Evolutionary conservation across 2,888 invertebrate genomes (phyloP).

Genomic region (Thera britannica): DNA sequence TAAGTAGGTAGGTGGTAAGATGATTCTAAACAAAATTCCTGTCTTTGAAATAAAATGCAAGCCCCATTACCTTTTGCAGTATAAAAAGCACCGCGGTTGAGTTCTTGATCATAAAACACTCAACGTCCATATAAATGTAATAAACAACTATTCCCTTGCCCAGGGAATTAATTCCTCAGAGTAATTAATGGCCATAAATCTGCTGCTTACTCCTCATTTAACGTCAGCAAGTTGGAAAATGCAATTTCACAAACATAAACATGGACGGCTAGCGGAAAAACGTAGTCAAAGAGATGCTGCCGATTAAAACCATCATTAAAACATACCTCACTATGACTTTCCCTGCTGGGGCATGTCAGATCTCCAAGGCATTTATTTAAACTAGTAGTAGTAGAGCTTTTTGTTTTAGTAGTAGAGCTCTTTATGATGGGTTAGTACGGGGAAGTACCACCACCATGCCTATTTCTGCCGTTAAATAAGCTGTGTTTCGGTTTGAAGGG

Average conservation of each 20-base stretch:
- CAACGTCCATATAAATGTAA: slow-evolving; percentile 1
- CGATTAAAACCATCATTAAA: slow-evolving; percentile 39
- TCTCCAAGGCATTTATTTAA: slow-evolving; percentile 8
- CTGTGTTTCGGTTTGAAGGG: no score
- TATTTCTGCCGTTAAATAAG: no score
- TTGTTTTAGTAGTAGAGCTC: no score
- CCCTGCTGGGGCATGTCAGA: slow-evolving; percentile 19
- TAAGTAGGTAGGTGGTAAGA: no score
- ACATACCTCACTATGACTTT: slow-evolving; percentile 36
- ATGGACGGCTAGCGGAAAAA: slow-evolving; percentile 32
- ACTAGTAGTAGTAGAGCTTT: no score
- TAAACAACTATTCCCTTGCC: slow-evolving; percentile 14
- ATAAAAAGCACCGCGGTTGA: not conserved
- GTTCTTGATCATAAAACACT: not conserved
- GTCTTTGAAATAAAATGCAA: not conserved
- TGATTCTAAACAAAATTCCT: not conserved
- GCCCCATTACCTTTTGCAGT: not conserved
- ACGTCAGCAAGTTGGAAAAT: slow-evolving; percentile 19
- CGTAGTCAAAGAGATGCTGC: slow-evolving; percentile 33
- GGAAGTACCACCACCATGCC: no score
- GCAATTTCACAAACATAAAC: slow-evolving; percentile 24
- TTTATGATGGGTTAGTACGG: no score
- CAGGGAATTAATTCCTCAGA: not conserved
- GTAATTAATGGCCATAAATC: slow-evolving; percentile 22
- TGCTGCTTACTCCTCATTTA: slow-evolving; percentile 15